These are phyloP conservation scores for Pyrocoelia pectoralis DNA, from an alignment of 2,888 invertebrate genomes.

Conservation along the genomic window DNA sequence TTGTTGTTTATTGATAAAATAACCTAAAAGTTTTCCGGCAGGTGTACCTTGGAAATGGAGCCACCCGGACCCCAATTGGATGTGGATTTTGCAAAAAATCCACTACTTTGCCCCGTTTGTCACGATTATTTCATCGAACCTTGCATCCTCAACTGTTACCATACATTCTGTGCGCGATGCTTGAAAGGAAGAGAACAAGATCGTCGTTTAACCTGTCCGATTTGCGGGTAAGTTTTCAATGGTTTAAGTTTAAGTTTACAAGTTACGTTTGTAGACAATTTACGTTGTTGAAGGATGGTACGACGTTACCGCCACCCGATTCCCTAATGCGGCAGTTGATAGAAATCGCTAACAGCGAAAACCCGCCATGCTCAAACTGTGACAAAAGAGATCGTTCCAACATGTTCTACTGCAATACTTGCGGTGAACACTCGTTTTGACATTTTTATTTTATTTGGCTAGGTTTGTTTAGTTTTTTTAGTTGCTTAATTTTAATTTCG, in stretches of 20 bases:
- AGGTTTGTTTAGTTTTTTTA: conserved; percentile 41
- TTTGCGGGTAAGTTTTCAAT: conserved; percentile 67
- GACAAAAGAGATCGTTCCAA: conserved; percentile 73
- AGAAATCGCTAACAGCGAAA: conserved; percentile 73
- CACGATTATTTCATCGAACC: conserved; percentile 75
- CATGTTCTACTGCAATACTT: conserved; percentile 83
- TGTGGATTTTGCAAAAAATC: conserved; percentile 63
- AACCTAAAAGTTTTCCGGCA: conserved; percentile 24
- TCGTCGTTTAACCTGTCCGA: conserved; percentile 69
- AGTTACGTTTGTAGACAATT: conserved; percentile 61
- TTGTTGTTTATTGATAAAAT: background rate
- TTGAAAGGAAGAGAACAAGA: conserved; percentile 69
- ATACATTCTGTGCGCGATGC: conserved; percentile 75
- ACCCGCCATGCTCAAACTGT: conserved; percentile 80
- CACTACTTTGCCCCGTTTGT: conserved; percentile 72
- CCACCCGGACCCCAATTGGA: conserved; percentile 53
- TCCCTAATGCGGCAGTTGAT: conserved; percentile 74
- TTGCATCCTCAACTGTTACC: conserved; percentile 72
- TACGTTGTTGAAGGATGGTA: conserved; percentile 69
- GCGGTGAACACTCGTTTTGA: conserved; percentile 62
- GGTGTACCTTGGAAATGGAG: conserved; percentile 53
- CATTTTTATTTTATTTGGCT: conserved; percentile 34
- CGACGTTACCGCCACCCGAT: conserved; percentile 69
- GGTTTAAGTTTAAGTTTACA: too few species aligned
- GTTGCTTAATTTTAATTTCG: conserved; percentile 26